A percentile compares a stretch with the other conserved stretches of the same genome.
These are phyloP conservation scores for Saguinus oedipus DNA, from an alignment of 2,797 vertebrate species.

Conservation along the genomic window DNA sequence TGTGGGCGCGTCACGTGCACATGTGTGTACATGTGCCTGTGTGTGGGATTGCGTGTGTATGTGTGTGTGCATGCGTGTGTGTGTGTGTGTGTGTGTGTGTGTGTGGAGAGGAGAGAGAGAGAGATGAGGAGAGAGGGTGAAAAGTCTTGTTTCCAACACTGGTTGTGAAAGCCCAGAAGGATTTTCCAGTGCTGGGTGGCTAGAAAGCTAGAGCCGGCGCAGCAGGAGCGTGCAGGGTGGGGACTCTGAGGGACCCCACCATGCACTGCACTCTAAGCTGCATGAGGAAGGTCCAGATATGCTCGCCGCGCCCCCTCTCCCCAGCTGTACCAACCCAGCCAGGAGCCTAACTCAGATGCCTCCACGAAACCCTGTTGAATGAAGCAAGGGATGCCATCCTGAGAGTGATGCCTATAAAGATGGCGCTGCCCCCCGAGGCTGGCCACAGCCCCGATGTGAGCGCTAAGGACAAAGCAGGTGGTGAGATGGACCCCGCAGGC, in stretches of 20 bases:
- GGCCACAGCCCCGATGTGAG: rapidly evolving
- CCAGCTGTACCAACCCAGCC: neutral
- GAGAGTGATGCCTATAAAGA: neutral
- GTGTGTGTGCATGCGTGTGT: rapidly evolving
- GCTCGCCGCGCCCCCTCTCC: rapidly evolving
- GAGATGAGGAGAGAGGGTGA: neutral
- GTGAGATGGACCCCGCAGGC: neutral
- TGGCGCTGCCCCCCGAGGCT: rapidly evolving
- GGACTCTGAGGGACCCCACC: rapidly evolving
- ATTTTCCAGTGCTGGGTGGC: neutral
- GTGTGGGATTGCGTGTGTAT: neutral
- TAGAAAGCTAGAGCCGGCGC: neutral
- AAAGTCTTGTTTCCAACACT: neutral
- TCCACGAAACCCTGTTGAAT: rapidly evolving
- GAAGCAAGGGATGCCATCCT: neutral
- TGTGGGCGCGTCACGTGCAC: neutral
- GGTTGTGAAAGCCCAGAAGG: neutral
- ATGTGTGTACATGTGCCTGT: neutral
- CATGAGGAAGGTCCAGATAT: rapidly evolving
- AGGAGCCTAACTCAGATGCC: neutral
- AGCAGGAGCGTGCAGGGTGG: neutral
- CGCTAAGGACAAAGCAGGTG: neutral
- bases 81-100: neutral
- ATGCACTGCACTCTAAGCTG: neutral
- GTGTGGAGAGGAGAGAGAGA: neutral